These are phyloP conservation scores for Catajapyx aquilonaris DNA, from an alignment of 1,140 invertebrate genomes.

Conservation along the genomic window DNA sequence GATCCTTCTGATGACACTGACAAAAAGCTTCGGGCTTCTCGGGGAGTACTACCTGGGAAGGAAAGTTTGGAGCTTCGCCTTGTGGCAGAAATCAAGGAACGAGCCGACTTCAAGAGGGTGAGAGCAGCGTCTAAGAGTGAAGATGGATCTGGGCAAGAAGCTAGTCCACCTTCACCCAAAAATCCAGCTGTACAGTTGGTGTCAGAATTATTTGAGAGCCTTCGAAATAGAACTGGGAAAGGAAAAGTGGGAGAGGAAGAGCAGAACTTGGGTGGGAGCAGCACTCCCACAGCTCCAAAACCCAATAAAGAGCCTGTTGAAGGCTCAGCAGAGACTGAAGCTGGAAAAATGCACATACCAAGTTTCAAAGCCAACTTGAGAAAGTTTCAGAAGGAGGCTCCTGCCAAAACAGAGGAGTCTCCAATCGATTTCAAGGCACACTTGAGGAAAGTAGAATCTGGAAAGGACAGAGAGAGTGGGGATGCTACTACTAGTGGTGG, in stretches of 20 bases:
- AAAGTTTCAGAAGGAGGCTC: slow-evolving; percentile 8
- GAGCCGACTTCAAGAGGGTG: slow-evolving; percentile 34
- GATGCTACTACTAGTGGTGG: slow-evolving; percentile 17
- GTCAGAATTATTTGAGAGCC: slow-evolving; percentile 34
- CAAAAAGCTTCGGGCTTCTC: slow-evolving; percentile 11
- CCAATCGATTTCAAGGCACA: slow-evolving; percentile 29
- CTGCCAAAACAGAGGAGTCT: slow-evolving; percentile 13
- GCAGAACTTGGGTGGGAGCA: slow-evolving; percentile 14
- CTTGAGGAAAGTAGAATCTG: slow-evolving; percentile 20
- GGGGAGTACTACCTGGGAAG: slow-evolving; percentile 26
- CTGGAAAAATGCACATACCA: slow-evolving; percentile 7
- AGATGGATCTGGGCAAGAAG: slow-evolving; percentile 2
- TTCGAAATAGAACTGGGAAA: slow-evolving; percentile 13
- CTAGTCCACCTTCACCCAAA: slow-evolving; percentile 10
- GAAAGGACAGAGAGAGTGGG: slow-evolving; percentile 24
- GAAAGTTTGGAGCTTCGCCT: slow-evolving; percentile 59
- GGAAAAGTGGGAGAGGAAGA: slow-evolving; percentile 12
- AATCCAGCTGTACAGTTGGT: slow-evolving; percentile 58
- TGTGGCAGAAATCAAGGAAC: slow-evolving; percentile 58
- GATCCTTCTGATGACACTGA: slow-evolving; percentile 9
- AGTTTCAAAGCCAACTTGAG: slow-evolving; percentile 10
- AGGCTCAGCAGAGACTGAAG: slow-evolving; percentile 8
- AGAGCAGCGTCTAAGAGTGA: slow-evolving; percentile 5
- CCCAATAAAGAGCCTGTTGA: slow-evolving; percentile 13
- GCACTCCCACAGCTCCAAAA: slow-evolving; percentile 8